phyloP scores from a whole-genome alignment of 2,797 vertebrate genomes.

The Cetoscarus ocellatus region DNA sequence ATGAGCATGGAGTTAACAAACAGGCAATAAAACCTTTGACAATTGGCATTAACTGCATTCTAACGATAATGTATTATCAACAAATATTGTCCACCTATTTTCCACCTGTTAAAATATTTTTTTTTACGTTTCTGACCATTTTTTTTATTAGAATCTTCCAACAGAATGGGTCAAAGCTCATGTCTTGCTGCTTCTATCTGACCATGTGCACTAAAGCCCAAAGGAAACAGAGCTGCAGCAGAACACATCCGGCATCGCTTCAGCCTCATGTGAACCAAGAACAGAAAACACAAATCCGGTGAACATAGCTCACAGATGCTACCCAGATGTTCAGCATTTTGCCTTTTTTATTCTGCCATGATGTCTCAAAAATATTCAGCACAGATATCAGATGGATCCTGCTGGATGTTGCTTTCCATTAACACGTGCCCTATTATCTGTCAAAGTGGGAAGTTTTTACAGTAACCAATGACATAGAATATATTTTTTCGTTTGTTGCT shows the following conservation, averaged over 20 bases:
- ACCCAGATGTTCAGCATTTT: slow-evolving; percentile 26
- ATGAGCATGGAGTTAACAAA: too few relatives aligned
- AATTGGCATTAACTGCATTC: too few relatives aligned
- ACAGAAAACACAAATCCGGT: neutral
- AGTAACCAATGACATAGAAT: neutral
- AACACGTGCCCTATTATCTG: neutral
- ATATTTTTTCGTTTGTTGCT: neutral
- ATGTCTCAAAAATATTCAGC: neutral
- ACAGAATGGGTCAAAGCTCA: neutral
- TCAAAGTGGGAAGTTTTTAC: neutral
- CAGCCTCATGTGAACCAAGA: neutral
- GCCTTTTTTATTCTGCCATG: neutral
- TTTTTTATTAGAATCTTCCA: too few relatives aligned
- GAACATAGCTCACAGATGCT: slow-evolving; percentile 10
- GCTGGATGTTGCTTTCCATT: slow-evolving; percentile 1
- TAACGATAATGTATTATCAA: too few relatives aligned
- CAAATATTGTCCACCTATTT: too few relatives aligned
- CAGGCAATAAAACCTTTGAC: too few relatives aligned
- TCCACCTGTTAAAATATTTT: too few relatives aligned
- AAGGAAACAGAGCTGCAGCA: neutral
- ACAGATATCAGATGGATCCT: neutral
- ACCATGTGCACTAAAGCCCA: neutral
- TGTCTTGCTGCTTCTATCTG: neutral
- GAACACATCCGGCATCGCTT: neutral
- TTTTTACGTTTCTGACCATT: too few relatives aligned